Evolutionary conservation across 2,113 vertebrate species (phyloP).

Genomic region (Prunella fulvescens): DNA sequence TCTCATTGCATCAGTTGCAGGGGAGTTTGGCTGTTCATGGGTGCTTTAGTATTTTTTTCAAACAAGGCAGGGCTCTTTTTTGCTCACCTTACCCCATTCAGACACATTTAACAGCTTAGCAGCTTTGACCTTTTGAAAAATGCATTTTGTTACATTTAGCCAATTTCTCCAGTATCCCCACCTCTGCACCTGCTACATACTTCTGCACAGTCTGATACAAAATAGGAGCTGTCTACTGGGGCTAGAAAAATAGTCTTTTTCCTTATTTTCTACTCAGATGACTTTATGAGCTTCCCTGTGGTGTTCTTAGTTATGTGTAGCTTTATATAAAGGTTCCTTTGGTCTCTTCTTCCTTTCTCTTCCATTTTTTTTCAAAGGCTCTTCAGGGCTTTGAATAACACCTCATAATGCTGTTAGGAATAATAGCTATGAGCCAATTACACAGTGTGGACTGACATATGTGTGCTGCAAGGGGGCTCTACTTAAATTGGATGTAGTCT

Average conservation of each 20-base stretch:
- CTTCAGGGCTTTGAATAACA: constrained; percentile 37
- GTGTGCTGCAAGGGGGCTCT: neutral
- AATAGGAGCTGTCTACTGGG: neutral
- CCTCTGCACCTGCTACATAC: neutral
- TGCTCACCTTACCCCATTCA: neutral
- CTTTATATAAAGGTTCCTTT: constrained; percentile 40
- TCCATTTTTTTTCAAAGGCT: constrained; percentile 4
- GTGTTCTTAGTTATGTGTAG: constrained; percentile 19
- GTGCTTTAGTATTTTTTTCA: neutral
- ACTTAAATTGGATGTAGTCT: neutral
- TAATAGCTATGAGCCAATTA: constrained; percentile 44
- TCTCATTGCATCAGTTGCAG: neutral
- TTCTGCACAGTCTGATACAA: neutral
- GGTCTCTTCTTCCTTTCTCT: constrained; percentile 21
- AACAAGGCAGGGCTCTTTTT: neutral
- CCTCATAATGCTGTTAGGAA: constrained; percentile 30
- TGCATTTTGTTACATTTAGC: neutral
- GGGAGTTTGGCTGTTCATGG: neutral
- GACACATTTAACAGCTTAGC: neutral
- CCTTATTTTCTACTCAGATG: neutral
- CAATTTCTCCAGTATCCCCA: neutral
- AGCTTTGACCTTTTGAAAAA: neutral
- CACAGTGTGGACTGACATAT: neutral
- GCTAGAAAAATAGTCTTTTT: constrained; percentile 1
- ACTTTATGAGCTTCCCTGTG: constrained; percentile 27